Evolutionary conservation across 2,797 vertebrate genomes (phyloP).

Genomic region (Danionella dracula): DNA sequence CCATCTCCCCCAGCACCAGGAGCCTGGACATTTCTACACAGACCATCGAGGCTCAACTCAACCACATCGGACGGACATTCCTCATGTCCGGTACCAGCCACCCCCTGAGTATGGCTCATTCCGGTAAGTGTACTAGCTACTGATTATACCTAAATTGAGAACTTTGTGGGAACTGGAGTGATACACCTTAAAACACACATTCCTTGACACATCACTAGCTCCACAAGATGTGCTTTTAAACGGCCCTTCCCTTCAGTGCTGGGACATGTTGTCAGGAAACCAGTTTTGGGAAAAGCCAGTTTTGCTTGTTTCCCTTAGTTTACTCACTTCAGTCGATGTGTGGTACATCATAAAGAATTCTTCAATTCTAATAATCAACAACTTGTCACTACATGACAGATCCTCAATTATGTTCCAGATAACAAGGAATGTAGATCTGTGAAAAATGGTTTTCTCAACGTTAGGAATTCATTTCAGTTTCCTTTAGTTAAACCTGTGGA

Average conservation of each 20-base stretch:
- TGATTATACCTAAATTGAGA: not conserved
- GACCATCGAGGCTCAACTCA: conserved; percentile 82
- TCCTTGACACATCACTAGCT: not conserved
- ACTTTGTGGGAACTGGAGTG: not conserved
- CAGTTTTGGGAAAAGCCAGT: conserved; percentile 51
- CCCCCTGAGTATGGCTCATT: conserved; percentile 94
- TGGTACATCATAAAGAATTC: conserved; percentile 50
- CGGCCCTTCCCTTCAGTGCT: conserved; percentile 42
- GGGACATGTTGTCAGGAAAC: conserved; percentile 36
- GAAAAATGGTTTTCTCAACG: conserved; percentile 30
- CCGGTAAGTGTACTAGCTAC: conserved; percentile 72
- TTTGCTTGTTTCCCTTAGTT: conserved; percentile 43
- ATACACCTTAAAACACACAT: not conserved
- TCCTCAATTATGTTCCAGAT: conserved; percentile 39
- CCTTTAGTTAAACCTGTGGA: no score
- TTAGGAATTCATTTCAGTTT: conserved; percentile 24
- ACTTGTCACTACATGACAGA: conserved; percentile 52
- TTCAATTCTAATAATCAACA: conserved; percentile 45
- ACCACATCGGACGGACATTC: conserved; percentile 79
- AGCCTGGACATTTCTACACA: conserved; percentile 77
- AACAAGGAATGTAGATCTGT: conserved; percentile 44
- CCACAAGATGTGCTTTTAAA: conserved; percentile 4
- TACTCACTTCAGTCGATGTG: conserved; percentile 39
- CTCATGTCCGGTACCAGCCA: conserved; percentile 91
- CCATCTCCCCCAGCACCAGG: conserved; percentile 64